Evolutionary conservation across 2,888 invertebrate species (phyloP), one percentile per base, ranked within the genome.

Genomic region (Caenorhabditis sp.): DNA sequence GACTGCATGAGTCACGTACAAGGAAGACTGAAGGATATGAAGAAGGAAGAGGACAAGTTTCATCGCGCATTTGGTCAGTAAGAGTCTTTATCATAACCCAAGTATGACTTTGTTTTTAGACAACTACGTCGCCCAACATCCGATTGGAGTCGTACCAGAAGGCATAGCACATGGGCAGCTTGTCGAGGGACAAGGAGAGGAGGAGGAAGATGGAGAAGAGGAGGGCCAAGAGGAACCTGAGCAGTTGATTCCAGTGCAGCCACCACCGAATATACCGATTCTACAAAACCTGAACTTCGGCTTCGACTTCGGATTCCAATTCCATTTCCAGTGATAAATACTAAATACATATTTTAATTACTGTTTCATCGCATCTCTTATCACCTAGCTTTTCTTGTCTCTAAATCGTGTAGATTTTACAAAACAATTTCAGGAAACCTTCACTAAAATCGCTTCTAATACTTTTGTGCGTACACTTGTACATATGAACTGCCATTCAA

Each of bases 331-430:
- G 59, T 61, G 38, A 35, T 26, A 35, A 31, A 19, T 19, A 28
- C n/a, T 28, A n/a, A 10, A 28, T n/a, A 54, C 2, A 54, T 26
- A 28, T 31, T 26, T 59, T 59, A n/a, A n/a, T n/a, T n/a, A n/a
- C n/a, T n/a, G n/a, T n/a, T n/a, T n/a, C n/a, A n/a, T n/a, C n/a
- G 59, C 35, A 59, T 59, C 59, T 59, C 61, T 61, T n/a, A 6
- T 61, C 24, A 14, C 12, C 12, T 24, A 38, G 38, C 61, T 61
- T 61, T 22, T 61, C 61, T 61, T 61, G 61, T 41, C 61, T 59
- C 38, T 22, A 35, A 35, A 19, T 59, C 38, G 2, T 35, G 31
- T 35, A 35, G 8, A 35, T 35, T 4, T 35, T 35, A 4, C 4
- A 6, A 35, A 35, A 35, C 4, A 35, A 35, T 6, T 35, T 35